Evolutionary conservation across 2,113 vertebrate species (phyloP).

Genomic region (Psittacus erithacus): DNA sequence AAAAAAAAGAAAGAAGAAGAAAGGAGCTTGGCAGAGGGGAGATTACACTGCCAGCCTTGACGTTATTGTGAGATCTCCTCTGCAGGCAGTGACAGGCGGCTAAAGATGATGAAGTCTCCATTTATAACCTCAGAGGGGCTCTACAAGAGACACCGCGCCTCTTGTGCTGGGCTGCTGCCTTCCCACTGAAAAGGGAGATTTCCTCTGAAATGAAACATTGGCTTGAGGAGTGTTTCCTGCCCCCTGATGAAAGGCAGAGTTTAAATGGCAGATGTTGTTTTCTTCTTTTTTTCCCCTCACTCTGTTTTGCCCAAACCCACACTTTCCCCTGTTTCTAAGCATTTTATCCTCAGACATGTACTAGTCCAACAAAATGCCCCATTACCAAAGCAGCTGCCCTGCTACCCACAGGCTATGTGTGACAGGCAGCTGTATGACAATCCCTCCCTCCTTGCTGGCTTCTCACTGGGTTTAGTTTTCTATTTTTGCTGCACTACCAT

Average conservation of each 20-base stretch:
- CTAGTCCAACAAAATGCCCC: background rate
- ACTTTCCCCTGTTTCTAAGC: background rate
- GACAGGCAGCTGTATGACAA: background rate
- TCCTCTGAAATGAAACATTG: background rate
- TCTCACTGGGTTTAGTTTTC: background rate
- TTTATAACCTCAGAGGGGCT: background rate
- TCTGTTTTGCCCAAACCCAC: background rate
- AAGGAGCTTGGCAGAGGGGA: background rate
- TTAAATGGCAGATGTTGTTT: background rate
- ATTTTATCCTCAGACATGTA: background rate
- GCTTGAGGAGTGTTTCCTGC: too few species aligned
- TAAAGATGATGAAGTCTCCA: background rate
- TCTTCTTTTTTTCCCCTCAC: background rate
- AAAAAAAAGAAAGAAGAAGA: background rate
- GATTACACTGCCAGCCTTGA: background rate
- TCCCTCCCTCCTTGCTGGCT: background rate
- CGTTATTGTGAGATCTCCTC: background rate
- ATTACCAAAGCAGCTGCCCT: background rate
- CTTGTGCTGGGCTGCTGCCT: fast-evolving
- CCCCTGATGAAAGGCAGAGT: fast-evolving
- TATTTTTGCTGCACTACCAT: background rate
- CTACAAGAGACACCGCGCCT: background rate
- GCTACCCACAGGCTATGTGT: background rate
- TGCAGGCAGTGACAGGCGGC: background rate
- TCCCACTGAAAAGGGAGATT: background rate